Base-by-base conservation (phyloP, 2,113 vertebrate genomes). In the Merops nubicus region DNA sequence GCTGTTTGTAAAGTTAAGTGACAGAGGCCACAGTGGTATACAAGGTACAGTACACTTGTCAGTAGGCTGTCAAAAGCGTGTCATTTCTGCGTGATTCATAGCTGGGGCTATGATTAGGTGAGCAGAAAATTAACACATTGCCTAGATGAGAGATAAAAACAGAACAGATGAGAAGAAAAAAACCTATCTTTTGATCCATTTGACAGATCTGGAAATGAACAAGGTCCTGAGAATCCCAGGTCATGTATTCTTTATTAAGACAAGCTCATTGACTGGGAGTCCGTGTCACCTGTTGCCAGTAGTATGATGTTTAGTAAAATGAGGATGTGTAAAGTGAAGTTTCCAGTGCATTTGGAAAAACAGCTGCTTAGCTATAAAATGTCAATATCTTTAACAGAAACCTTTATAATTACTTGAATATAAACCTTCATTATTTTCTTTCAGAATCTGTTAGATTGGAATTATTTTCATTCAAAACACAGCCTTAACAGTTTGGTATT, bases 111-210 rank as follows among this genome's bases (percentile, higher is more conserved):
- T 36, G 40, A 93, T 81, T 64, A 80, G 78, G 38, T 72, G 68
- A 91, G 77, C 54, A 84, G 77, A 84, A 88, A 88, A 88, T 90
- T 80, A 93, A 80, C 88, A 21, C 34, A 23, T 72, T 91, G 81
- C 22, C 43, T 48, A 47, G 56, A 53, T 34, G 29, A 23, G 48
- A 75, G 45, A 68, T 65, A 65, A 50, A 56, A 78, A 51, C 36
- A 76, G 36, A 36, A 28, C 56, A 56, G 23, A 67, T 42, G 42
- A 70, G 72, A 48, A 63, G 47, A 20, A 64, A 60, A 89, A 92
- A 87, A 77, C 33, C 15, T 59, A 21, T 84, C n/a, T 89, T 82
- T 76, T 74, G 8, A 25, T 89, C 31, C 72, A 2, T 60, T 63
- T 81, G 77, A 79, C 56, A 88, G 34, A 53, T 57, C 43, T 36